Percentiles rank a stretch among this genome's conserved stretches.
phyloP scores from a whole-genome alignment of 1,140 invertebrate genomes.

The Neuroterus valhalla region DNA sequence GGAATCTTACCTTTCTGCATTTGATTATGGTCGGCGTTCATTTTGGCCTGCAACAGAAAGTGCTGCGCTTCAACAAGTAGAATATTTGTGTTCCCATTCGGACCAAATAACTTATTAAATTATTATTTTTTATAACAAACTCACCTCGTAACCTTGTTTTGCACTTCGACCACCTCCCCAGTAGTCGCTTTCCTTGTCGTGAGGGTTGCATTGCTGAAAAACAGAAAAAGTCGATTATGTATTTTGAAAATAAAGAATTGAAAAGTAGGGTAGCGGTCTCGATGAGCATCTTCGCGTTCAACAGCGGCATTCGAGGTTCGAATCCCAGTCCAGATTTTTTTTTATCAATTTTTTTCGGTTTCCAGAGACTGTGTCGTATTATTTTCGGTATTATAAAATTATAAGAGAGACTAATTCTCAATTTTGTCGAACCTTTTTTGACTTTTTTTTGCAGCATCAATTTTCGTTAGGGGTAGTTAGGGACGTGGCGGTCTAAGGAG shows the following conservation, averaged over 20 bases:
- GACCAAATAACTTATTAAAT: conserved; percentile 46
- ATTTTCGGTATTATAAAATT: too few species aligned
- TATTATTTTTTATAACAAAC: conserved; percentile 53
- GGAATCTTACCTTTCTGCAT: conserved; percentile 76
- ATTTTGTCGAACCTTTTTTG: not conserved
- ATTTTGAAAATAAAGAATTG: not conserved
- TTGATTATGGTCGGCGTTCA: conserved; percentile 76
- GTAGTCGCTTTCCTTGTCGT: conserved; percentile 77
- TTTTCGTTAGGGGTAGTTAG: conserved; percentile 3
- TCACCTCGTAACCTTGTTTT: conserved; percentile 77
- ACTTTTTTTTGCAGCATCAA: not conserved
- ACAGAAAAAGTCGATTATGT: conserved; percentile 30
- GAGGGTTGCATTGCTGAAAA: conserved; percentile 77
- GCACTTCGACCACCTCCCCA: conserved; percentile 72
- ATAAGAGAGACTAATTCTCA: too few species aligned
- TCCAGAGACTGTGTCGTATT: too few species aligned
- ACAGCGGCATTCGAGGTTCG: too few species aligned
- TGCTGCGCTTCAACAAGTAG: conserved; percentile 73
- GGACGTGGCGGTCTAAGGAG: not conserved
- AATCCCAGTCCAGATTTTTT: too few species aligned
- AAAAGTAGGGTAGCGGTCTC: not conserved
- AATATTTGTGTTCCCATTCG: conserved; percentile 53
- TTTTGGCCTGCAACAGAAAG: conserved; percentile 77
- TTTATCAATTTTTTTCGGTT: too few species aligned
- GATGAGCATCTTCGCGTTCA: too few species aligned